Evolutionary conservation across 2,797 vertebrate genomes (phyloP), one percentile per base, ranked within the genome.

Genomic region (Agapornis canus): DNA sequence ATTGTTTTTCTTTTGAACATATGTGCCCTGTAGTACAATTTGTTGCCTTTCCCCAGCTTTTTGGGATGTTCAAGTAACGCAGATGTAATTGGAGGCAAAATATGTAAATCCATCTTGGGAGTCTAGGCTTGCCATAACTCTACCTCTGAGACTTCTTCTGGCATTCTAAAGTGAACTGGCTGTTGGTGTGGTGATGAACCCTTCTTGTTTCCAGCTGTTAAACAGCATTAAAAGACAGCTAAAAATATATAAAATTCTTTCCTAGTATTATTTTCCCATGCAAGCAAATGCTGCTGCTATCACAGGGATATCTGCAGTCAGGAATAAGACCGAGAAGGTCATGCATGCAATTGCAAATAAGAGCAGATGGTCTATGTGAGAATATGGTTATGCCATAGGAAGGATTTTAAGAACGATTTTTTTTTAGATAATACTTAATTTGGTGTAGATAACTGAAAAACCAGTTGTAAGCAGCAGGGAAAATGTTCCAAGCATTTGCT

Each of bases 181-280:
- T 78, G 78, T 27, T 95, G 63, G 66, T 49, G 59, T 87, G 61
- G 71, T 93, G 45, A 19, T 4, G 13, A 65, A 35, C 89, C 86
- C 83, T 73, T 10, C 64, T 94, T 80, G 69, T 83, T 94, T 96
- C 86, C 94, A 97, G 94, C 93, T 97, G 96, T 96, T 95, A 91
- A 94, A 75, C 54, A 95, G 84, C 76, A 92, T 96, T 95, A 94
- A 84, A 93, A 93, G 84, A 82, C 6, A 6, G 89, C 96, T 97
- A 97, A 97, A 96, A 96, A 97, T 97, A 95, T 18, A 92, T 94
- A 93, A 89, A 95, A 96, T 96, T 95, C 96, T 96, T 96, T 96
- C 96, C 96, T 95, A 96, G 94, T 97, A 95, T 96, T 97, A 94
- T 78, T 94, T 96, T 96, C 64, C 69, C 21, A 10, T 92, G 91